A percentile compares a stretch with the other conserved stretches of the same genome.
Evolutionary conservation across 2,113 vertebrate genomes (phyloP).

Genomic region (Ciconia stormi): DNA sequence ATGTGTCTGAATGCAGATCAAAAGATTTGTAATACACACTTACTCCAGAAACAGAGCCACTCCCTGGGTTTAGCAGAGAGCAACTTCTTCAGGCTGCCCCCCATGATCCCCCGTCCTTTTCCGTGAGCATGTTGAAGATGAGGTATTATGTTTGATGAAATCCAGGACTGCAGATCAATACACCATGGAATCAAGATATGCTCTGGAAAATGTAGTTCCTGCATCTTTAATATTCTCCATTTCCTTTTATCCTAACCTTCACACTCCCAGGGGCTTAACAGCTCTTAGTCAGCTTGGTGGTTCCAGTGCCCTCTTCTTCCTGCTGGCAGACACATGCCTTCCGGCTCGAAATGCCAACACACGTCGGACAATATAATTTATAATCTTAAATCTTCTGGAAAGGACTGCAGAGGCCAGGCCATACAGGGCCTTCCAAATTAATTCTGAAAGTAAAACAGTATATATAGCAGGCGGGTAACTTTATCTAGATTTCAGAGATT

Average conservation of each 20-base stretch:
- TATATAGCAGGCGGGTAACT: neutral
- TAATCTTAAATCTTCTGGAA: conserved; percentile 10
- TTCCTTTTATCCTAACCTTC: conserved; percentile 70
- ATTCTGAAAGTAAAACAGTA: neutral
- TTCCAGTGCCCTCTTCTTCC: conserved; percentile 59
- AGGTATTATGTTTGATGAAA: conserved; percentile 61
- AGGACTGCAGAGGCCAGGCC: neutral
- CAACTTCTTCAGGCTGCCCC: neutral
- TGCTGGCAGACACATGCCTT: conserved; percentile 71
- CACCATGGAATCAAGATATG: conserved; percentile 39
- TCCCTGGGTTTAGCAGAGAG: neutral
- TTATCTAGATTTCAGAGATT: conserved; percentile 21
- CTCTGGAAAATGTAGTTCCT: conserved; percentile 74
- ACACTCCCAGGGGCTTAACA: conserved; percentile 55
- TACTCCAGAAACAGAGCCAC: neutral
- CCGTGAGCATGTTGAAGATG: neutral
- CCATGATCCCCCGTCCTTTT: neutral
- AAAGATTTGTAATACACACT: neutral
- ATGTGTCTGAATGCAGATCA: neutral
- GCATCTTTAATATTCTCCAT: conserved; percentile 58
- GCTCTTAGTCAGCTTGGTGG: conserved; percentile 53
- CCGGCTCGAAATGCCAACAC: neutral
- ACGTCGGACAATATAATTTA: conserved; percentile 32
- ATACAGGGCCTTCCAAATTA: neutral
- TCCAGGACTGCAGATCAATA: conserved; percentile 60